Evolutionary conservation across 2,888 invertebrate species (phyloP), one percentile per base, ranked within the genome.

Genomic region (Odontocerum albicorne): DNA sequence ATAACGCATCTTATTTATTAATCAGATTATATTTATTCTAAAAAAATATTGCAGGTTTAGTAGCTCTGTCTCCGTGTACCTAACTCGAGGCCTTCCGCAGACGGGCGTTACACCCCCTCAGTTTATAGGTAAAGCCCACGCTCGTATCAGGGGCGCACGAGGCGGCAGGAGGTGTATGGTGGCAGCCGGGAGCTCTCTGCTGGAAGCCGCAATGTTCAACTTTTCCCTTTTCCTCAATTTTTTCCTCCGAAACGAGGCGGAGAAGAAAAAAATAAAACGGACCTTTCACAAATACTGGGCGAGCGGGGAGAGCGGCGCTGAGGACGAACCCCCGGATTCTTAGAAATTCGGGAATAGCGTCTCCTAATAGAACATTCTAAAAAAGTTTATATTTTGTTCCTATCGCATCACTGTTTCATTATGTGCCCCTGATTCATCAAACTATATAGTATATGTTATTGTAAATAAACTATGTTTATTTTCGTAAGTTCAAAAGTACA

Each of bases 111-210:
- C 33, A 16, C 45, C 52, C 36, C 59, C 59, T n/a, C 59, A 49
- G 52, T 59, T 59, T 59, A 59, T 59, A 59, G 59, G 59, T 59
- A 59, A 59, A 55, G 44, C 59, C 59, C 49, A 19, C 27, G 43
- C 17, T 31, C 22, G 32, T 45, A 49, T 42, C 35, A 36, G 35
- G 49, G 33, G 45, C 40, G 31, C 15, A 38, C 20, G 35, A 17
- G 42, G 20, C 20, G 40, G 45, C 4, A 12, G 31, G 53, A 19
- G 57, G 13, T 47, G 52, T n/a, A n/a, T n/a, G n/a, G n/a, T n/a
- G n/a, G n/a, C n/a, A n/a, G n/a, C n/a, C 20, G 50, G 51, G 27
- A 54, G 49, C 49, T 57, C 45, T 53, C 53, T 46, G 36, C 50
- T 50, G 27, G 31, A 31, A 43, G 43, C 31, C 45, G 15, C 45